These are phyloP conservation scores for Zaprionus nigranus DNA, from an alignment of 1,140 invertebrate species.

Conservation along the genomic window DNA sequence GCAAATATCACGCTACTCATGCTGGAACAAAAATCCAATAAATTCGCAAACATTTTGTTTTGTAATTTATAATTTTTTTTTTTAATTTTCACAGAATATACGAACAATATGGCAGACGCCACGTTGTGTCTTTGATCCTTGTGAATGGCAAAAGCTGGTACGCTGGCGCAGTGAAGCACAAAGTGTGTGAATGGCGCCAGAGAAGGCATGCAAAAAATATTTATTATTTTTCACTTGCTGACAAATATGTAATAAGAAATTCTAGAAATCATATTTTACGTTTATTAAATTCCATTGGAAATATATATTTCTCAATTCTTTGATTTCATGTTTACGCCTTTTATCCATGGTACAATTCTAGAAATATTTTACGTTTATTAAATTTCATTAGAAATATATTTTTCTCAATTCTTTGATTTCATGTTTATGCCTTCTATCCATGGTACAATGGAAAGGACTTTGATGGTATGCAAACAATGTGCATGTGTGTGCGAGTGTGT, in stretches of 20 bases:
- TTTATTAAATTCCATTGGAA: too few species aligned
- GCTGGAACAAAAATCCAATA: background rate
- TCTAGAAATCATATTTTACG: background rate
- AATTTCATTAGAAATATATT: background rate
- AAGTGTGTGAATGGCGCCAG: background rate
- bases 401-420: background rate
- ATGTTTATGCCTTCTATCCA: background rate
- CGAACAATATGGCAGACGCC: background rate
- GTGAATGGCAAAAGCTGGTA: slow-evolving; percentile 2
- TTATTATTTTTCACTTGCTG: too few species aligned
- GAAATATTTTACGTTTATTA: too few species aligned
- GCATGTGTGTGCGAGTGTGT: background rate
- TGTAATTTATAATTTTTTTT: background rate
- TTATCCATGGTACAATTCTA: background rate
- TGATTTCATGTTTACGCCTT: background rate
- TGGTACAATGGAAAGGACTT: background rate
- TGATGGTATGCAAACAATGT: background rate
- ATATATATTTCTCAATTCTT: background rate
- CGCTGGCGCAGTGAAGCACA: background rate
- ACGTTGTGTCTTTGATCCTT: background rate
- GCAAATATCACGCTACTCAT: background rate
- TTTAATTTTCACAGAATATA: background rate
- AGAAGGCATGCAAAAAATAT: background rate
- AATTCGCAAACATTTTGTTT: background rate
- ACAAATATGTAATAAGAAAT: background rate